Evolutionary conservation across 2,797 vertebrate genomes (phyloP), one percentile per base, ranked within the genome.

Genomic region (Acanthornis magna): DNA sequence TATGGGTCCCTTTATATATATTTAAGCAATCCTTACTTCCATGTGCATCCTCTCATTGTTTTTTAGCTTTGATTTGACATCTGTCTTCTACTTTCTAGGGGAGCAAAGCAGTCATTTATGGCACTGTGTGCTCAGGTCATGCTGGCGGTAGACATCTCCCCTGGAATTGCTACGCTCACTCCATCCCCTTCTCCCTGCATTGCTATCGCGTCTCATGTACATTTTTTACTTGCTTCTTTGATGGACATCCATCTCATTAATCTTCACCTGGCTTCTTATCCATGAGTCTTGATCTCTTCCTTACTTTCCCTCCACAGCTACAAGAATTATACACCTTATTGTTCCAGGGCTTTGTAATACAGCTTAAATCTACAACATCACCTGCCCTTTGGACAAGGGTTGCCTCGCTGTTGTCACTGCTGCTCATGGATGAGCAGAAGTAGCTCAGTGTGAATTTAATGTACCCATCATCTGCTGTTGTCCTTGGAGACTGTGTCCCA

Each of bases 301-400:
- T 62, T 61, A 15, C 8, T 47, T 88, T 16, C 40, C 15, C 36
- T 30, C 8, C 21, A 15, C 26, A 88, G 10, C 38, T 62, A 30
- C 30, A 62, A 51, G 30, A 75, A 36, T 42, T 72, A 58, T 13
- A 42, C 7, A 55, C 30, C 5, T 66, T 77, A 7, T 47, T 61
- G 10, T 72, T 60, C 25, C 2, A 2, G 45, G 57, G 8, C 25
- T 85, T 81, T 65, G 16, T 71, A 42, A 36, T 30, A 15, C 14
- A 25, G 2, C 15, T 74, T 57, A 72, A 84, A 21, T 5, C 11
- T 73, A 11, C 25, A 7, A 48, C 1, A 0, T 26, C 3, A 1
- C 45, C 48, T 77, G 72, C 19, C 26, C 17, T 57, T 55, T 36
- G 29, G 27, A 17, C 53, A 45, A 47, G 36, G 22, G 30, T 34